phyloP scores from a whole-genome alignment of 2,888 invertebrate species.

The Lithophane ornitopus region DNA sequence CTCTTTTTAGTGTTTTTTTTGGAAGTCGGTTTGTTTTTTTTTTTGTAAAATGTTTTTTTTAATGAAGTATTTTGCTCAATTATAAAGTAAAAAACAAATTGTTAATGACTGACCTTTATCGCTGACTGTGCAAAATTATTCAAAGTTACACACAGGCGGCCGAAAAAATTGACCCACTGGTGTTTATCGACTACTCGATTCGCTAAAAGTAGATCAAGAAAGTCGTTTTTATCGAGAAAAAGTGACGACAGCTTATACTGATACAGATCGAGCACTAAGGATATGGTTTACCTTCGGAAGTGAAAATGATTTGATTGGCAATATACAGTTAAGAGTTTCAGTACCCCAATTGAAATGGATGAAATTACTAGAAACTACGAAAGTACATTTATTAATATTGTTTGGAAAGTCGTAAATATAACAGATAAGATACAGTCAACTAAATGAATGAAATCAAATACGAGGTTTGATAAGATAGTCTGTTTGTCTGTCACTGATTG shows the following conservation, averaged over 20 bases:
- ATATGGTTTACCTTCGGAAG: constrained; percentile 1
- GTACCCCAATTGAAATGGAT: neutral
- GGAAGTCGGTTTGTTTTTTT: no score
- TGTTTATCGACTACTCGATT: neutral
- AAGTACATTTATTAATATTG: constrained; percentile 4
- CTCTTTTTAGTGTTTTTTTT: no score
- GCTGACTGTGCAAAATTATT: neutral
- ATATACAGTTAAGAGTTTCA: neutral
- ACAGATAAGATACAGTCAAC: constrained; percentile 40
- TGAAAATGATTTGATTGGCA: constrained; percentile 15
- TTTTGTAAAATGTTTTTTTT: no score
- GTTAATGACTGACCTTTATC: neutral
- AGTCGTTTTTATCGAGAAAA: neutral
- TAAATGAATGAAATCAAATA: constrained; percentile 45
- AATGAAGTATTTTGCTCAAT: neutral
- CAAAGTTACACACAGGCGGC: neutral
- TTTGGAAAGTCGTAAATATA: constrained; percentile 34
- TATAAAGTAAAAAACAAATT: neutral
- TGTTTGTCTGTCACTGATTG: constrained; percentile 37
- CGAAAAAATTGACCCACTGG: neutral
- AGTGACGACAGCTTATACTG: neutral
- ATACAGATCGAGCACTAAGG: constrained; percentile 3
- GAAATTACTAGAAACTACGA: constrained; percentile 2
- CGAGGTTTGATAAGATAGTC: constrained; percentile 42
- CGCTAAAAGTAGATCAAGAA: constrained; percentile 13